Percentiles rank a stretch among this genome's conserved stretches.
Evolutionary conservation across 2,888 invertebrate genomes (phyloP).

Genomic region (Acleris cristana): DNA sequence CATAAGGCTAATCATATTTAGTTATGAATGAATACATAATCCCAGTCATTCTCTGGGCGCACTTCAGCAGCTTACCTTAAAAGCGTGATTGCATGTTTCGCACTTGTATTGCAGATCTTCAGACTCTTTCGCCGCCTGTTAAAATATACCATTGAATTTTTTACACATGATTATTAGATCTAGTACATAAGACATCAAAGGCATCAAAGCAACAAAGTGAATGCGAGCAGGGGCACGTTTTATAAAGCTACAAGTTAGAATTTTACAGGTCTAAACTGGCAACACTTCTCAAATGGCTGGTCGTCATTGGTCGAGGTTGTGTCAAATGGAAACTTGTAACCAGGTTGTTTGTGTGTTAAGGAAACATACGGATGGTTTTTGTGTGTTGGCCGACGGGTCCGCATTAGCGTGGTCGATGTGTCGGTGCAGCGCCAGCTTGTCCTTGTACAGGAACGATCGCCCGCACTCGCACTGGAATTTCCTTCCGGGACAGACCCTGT

Average conservation of each 20-base stretch:
- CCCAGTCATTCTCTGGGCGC: no score
- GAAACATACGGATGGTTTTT: slow-evolving; percentile 1
- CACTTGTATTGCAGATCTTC: slow-evolving; percentile 51
- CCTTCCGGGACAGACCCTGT: slow-evolving; percentile 54
- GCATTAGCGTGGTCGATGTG: slow-evolving; percentile 46
- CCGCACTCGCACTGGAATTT: slow-evolving; percentile 59
- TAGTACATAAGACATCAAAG: no score
- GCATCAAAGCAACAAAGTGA: no score
- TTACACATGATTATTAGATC: neutral
- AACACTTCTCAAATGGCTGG: no score
- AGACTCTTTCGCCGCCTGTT: slow-evolving; percentile 38
- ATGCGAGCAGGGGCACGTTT: no score
- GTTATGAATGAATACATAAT: no score
- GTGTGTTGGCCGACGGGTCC: neutral
- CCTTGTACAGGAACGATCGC: slow-evolving; percentile 50
- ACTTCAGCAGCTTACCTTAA: slow-evolving; percentile 71
- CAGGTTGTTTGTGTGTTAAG: neutral
- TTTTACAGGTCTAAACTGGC: no score
- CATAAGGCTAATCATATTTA: no score
- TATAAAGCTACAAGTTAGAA: no score
- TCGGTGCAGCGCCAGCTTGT: slow-evolving; percentile 53
- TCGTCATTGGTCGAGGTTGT: no score
- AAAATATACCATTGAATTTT: slow-evolving; percentile 27
- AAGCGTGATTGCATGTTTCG: slow-evolving; percentile 55
- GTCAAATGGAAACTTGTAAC: no score